Base-by-base conservation (phyloP, 2,888 invertebrate species). In the Melipona bicolor region DNA sequence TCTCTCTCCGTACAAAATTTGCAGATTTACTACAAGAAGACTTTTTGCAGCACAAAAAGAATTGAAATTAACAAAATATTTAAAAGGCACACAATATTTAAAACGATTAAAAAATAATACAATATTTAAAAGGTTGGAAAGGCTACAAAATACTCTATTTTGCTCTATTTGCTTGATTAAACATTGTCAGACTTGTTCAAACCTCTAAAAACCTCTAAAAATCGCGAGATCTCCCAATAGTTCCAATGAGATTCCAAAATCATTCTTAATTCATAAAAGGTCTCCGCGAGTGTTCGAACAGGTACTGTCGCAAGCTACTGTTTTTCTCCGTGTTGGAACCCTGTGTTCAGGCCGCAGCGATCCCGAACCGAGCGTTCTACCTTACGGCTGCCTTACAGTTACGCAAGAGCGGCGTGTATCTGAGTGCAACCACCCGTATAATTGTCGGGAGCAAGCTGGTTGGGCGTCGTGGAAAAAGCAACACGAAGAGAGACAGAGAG, bases 351-450 rank as follows among this genome's bases (percentile, higher is more conserved):
- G 62, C 56, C 21, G 21, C 56, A 11, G 9, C 54, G 21, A 6
- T 54, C 1, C 27, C 61, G 17, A 6, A 61, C 27, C 32, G 86
- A 49, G 49, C 81, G 80, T 89, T 89, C 87, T 85, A 88, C 85
- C 91, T 89, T 79, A 32, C 81, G 87, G 88, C 91, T 91, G 90
- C 90, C 91, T 91, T 91, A 92, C 92, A 92, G 93, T 93, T 93
- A 92, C 93, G 93, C 90, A 91, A 92, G 92, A 93, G 91, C 91
- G 92, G 93, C 93, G 92, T 92, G 93, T 94, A 94, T 92, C 92
- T 87, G 90, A 91, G 92, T 90, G 93, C 94, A 93, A 91, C 94
- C 94, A 93, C 82, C 92, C 94, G 93, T 93, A 92, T 94, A 94
- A 94, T 94, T 94, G 94, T 92, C 91, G 92, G 90, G 89, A 90